phyloP scores from a whole-genome alignment of 1,140 invertebrate genomes.

The Lycorma delicatula region DNA sequence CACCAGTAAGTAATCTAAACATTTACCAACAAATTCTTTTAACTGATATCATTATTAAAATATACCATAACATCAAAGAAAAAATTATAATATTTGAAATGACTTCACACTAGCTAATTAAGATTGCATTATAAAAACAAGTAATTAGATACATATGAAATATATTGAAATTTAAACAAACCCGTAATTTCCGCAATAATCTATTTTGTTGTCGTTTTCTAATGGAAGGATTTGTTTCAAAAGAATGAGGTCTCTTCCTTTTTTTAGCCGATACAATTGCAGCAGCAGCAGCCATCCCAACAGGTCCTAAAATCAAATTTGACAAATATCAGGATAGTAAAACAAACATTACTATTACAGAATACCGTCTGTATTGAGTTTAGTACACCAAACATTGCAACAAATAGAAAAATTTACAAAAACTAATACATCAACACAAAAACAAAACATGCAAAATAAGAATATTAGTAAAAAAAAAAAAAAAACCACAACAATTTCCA shows the following conservation, averaged over 20 bases:
- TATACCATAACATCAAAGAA: background rate
- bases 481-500: too few species aligned
- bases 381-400: too few species aligned
- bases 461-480: too few species aligned
- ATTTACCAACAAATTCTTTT: background rate
- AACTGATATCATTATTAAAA: background rate
- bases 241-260: constrained; percentile 88
- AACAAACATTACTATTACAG: too few species aligned
- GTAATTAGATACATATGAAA: background rate
- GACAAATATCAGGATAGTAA: too few species aligned
- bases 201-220: constrained; percentile 93
- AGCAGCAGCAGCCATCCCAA: constrained; percentile 92
- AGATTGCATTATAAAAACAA: background rate
- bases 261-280: constrained; percentile 95
- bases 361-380: too few species aligned
- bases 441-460: too few species aligned
- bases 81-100: background rate
- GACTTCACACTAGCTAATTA: background rate
- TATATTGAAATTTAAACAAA: constrained; percentile 41
- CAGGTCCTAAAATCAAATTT: constrained; percentile 65
- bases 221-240: constrained; percentile 96
- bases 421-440: too few species aligned
- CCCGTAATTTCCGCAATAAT: constrained; percentile 76
- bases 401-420: too few species aligned
- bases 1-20: too few species aligned